Evolutionary conservation across 2,113 vertebrate genomes (phyloP).

Genomic region (Platichthys flesus): DNA sequence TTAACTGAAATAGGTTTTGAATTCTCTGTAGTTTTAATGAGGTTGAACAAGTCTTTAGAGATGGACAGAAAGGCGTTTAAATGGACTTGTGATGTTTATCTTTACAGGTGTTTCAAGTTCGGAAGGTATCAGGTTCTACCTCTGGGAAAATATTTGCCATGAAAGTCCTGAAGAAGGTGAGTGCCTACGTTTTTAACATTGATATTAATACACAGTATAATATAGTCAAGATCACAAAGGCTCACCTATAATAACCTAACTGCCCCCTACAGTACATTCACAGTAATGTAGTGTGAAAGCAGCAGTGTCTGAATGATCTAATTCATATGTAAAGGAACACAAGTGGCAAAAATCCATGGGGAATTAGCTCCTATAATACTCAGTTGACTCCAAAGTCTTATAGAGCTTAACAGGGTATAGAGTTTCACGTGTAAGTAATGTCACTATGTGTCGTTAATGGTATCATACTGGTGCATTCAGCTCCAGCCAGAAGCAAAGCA

Average conservation of each 20-base stretch:
- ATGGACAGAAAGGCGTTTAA: too few species aligned
- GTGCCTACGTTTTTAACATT: constrained; percentile 1
- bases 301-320: not conserved
- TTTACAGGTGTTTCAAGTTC: constrained; percentile 94
- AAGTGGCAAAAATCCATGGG: not conserved
- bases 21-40: not conserved
- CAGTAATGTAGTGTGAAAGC: not conserved
- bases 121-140: constrained; percentile 93
- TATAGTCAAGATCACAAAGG: too few species aligned
- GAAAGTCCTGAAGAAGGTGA: constrained; percentile 99
- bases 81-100: not conserved
- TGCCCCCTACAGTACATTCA: constrained; percentile 5
- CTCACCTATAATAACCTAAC: too few species aligned
- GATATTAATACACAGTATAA: too few species aligned
- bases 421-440: constrained; percentile 21
- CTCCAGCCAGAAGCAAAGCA: constrained; percentile 19
- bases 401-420: constrained; percentile 3
- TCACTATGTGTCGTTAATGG: constrained; percentile 16
- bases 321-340: constrained; percentile 13
- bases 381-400: not conserved
- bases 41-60: too few species aligned
- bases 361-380: constrained; percentile 11
- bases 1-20: too few species aligned
- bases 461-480: constrained; percentile 27
- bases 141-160: constrained; percentile 98